Evolutionary conservation across 2,888 invertebrate genomes (phyloP).

Genomic region (Oscheius myriophilus): DNA sequence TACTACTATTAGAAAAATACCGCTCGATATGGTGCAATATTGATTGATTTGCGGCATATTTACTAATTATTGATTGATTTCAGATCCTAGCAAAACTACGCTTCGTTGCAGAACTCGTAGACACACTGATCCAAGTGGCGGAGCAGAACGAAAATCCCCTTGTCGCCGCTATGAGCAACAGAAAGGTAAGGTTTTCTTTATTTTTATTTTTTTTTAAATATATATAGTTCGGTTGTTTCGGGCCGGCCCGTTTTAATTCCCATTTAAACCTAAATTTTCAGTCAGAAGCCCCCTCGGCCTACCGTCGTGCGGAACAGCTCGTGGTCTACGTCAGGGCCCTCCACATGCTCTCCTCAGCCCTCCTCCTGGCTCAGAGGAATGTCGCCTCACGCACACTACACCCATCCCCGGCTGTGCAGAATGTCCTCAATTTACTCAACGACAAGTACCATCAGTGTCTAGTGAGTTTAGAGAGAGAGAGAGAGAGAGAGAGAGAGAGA

Average conservation of each 20-base stretch:
- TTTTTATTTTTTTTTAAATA: background rate
- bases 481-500: conserved; percentile 24
- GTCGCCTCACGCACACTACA: conserved; percentile 78
- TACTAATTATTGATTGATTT: background rate
- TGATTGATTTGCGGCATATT: too few species aligned
- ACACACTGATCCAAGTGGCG: conserved; percentile 86
- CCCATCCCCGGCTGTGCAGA: conserved; percentile 84
- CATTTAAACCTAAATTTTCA: too few species aligned
- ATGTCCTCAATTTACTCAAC: conserved; percentile 87
- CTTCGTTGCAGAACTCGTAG: conserved; percentile 93
- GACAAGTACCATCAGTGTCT: conserved; percentile 89
- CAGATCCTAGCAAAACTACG: conserved; percentile 87
- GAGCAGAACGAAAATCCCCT: conserved; percentile 73
- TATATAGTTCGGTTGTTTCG: conserved; percentile 2
- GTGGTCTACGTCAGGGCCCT: conserved; percentile 88
- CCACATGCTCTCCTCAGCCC: conserved; percentile 92
- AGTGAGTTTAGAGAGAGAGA: conserved; percentile 77
- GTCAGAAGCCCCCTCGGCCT: conserved; percentile 62
- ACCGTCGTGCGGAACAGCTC: conserved; percentile 81
- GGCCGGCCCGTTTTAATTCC: background rate
- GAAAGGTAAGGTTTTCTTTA: conserved; percentile 20
- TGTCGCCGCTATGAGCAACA: conserved; percentile 41
- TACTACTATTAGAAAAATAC: too few species aligned
- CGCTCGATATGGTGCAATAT: too few species aligned
- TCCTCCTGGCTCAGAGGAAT: conserved; percentile 75